Evolutionary conservation across 2,888 invertebrate species (phyloP).

Genomic region (Hermaeophaga mercurialis): DNA sequence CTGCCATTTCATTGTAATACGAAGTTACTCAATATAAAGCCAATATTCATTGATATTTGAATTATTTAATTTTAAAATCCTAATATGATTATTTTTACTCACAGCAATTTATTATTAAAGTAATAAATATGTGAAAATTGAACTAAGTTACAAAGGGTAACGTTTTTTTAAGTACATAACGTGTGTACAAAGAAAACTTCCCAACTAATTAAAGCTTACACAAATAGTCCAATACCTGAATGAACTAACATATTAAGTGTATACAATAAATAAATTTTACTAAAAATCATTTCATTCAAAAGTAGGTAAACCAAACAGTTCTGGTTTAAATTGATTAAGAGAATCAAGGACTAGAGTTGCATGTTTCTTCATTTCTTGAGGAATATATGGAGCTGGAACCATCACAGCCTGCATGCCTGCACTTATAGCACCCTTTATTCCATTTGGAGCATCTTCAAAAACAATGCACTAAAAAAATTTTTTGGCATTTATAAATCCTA

Average conservation of each 20-base stretch:
- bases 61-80: too few relatives aligned
- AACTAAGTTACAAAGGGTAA: too few relatives aligned
- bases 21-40: too few relatives aligned
- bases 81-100: too few relatives aligned
- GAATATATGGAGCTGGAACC: conserved; percentile 72
- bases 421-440: conserved; percentile 75
- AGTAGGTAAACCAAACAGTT: conserved; percentile 83
- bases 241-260: too few relatives aligned
- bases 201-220: neutral
- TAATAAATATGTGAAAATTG: too few relatives aligned
- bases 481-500: too few relatives aligned
- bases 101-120: too few relatives aligned
- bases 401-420: conserved; percentile 89
- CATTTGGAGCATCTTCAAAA: conserved; percentile 92
- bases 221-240: neutral
- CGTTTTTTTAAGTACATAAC: too few relatives aligned
- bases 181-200: too few relatives aligned
- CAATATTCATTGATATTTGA: too few relatives aligned
- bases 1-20: too few relatives aligned
- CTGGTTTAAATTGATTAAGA: conserved; percentile 80
- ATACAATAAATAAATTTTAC: conserved; percentile 41
- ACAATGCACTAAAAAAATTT: conserved; percentile 69
- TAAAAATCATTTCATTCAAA: conserved; percentile 26
- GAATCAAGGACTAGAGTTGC: conserved; percentile 77
- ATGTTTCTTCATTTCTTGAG: conserved; percentile 58